Base-by-base conservation (phyloP, 2,797 vertebrate species). In the Sebastes hopkinsi region DNA sequence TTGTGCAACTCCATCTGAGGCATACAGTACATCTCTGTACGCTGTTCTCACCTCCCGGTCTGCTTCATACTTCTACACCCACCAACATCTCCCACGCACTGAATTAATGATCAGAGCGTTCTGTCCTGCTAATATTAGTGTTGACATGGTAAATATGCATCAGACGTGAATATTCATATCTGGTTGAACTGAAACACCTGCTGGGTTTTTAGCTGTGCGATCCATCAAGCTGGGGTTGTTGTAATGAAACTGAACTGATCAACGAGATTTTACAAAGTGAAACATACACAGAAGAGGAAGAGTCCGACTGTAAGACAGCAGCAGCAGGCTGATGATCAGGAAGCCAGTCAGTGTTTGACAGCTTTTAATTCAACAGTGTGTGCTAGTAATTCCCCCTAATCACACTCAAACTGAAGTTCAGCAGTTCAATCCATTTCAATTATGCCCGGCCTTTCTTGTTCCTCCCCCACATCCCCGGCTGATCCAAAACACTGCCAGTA, bases 401-500 rank as follows among this genome's bases (percentile, higher is more conserved):
- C 3, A 1, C 29, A 34, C n/a, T 64, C 67, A 36, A 6, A 38
- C 59, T n/a, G 25, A 77, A 23, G 25, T 25, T 42, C 42, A 55
- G 32, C 1, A 2, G 20, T 58, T 50, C 11, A 8, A 20, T 73
- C 27, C 36, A 55, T 77, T 77, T 61, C 3, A 69, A 29, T 64
- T 52, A 36, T 36, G 18, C 52, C 23, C 1, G 7, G 34, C 61
- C 60, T 23, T 46, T 38, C 8, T 20, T 1, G 11, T 71, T 52
- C 23, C n/a, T 55, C 30, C 9, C 23, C 3, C 25, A 9, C 25
- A 46, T n/a, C 62, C 52, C 18, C 16, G 52, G 13, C 23, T 36
- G 5, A 67, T 46, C 13, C 25, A 6, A 59, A 23, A 56, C 8
- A 23, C 9, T 20, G 13, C 80, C 89, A 88, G 70, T 34, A 89